Conservation (phyloP, 1,140 invertebrate genomes). For the Schlechtendalia chinensis region DNA sequence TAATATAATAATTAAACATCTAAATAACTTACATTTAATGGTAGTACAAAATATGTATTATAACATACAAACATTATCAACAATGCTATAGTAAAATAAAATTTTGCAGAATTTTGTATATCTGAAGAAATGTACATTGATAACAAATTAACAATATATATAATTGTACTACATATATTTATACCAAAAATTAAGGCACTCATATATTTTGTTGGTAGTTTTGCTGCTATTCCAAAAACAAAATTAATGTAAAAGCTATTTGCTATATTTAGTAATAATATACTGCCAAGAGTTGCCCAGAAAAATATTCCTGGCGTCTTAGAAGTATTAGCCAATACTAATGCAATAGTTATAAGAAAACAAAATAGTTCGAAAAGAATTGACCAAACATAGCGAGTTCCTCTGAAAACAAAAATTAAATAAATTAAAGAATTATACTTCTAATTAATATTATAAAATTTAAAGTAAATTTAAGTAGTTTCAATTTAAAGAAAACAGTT, state of each 20-base stretch:
- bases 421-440: no score
- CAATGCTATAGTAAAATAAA: conserved; percentile 94
- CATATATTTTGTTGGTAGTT: conserved; percentile 88
- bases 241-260: conserved; percentile 98
- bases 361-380: conserved; percentile 85
- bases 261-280: conserved; percentile 88
- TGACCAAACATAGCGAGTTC: conserved; percentile 84
- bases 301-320: conserved; percentile 83
- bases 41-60: conserved; percentile 92
- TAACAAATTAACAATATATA: conserved; percentile 76
- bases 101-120: conserved; percentile 83
- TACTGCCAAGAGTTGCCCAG: conserved; percentile 80
- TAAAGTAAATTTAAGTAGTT: no score
- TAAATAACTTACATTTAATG: conserved; percentile 77
- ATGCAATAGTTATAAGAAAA: conserved; percentile 82
- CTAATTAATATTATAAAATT: no score
- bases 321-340: conserved; percentile 87
- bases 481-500: no score
- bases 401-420: conserved; percentile 59
- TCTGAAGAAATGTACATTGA: conserved; percentile 73
- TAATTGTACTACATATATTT: conserved; percentile 93
- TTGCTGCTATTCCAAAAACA: conserved; percentile 91
- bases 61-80: conserved; percentile 89
- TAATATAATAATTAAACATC: conserved; percentile 18
- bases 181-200: conserved; percentile 92